Percentiles rank a stretch among this genome's conserved stretches.
Conservation (phyloP, 2,888 invertebrate genomes). For the Homarus gammarus region DNA sequence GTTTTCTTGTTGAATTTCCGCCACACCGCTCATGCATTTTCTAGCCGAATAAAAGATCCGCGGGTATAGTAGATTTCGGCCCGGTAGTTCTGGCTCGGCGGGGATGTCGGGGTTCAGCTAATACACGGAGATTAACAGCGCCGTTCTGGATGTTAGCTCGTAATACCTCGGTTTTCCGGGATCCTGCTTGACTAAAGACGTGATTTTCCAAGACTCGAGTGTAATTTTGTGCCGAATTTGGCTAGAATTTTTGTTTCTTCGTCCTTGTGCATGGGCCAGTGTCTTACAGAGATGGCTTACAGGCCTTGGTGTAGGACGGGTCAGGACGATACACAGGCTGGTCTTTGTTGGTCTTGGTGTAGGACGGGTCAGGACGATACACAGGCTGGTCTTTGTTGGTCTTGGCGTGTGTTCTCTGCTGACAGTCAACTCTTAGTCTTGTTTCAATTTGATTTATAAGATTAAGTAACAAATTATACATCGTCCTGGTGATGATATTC, state of each 20-base stretch:
- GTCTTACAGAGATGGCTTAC: too few relatives aligned
- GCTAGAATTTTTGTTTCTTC: neutral
- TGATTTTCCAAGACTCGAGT: neutral
- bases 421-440: too few relatives aligned
- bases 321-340: too few relatives aligned
- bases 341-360: too few relatives aligned
- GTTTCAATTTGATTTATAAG: too few relatives aligned
- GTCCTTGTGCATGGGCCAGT: too few relatives aligned
- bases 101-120: neutral
- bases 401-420: too few relatives aligned
- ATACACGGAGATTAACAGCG: neutral
- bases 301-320: too few relatives aligned
- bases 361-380: too few relatives aligned
- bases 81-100: neutral
- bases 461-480: too few relatives aligned
- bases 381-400: too few relatives aligned
- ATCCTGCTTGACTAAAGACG: neutral
- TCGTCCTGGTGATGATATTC: too few relatives aligned
- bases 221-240: neutral
- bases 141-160: neutral
- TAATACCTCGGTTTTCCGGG: neutral
- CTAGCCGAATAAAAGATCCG: neutral
- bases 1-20: conserved; percentile 4
- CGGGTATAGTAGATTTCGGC: neutral
- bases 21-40: neutral